Percentiles rank a stretch among this genome's conserved stretches.
phyloP scores from a whole-genome alignment of 2,797 vertebrate genomes.

The Tangara arthus region DNA sequence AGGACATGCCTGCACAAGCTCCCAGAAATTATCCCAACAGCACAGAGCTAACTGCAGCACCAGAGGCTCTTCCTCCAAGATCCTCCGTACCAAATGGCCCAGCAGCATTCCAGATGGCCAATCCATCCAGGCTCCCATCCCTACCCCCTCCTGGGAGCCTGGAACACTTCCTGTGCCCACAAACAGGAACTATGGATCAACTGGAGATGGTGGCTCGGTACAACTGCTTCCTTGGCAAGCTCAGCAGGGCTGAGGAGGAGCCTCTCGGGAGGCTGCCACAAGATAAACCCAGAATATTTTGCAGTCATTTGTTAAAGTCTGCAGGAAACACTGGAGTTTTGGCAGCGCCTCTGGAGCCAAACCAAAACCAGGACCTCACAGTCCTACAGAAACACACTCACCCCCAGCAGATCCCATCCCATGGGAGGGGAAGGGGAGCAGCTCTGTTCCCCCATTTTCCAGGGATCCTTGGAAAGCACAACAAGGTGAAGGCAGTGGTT shows the following conservation, averaged over 20 bases:
- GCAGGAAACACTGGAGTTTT: background rate
- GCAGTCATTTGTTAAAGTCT: background rate
- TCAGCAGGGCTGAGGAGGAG: background rate
- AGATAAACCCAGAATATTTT: background rate
- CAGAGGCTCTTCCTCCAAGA: background rate
- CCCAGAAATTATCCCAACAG: background rate
- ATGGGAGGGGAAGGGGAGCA: rapidly evolving
- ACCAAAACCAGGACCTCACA: background rate
- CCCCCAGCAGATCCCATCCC: background rate
- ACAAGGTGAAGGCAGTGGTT: background rate
- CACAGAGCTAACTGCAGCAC: background rate
- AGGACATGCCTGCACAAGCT: background rate
- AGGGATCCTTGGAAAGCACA: background rate
- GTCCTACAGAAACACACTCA: background rate
- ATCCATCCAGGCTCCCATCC: background rate
- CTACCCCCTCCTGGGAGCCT: background rate
- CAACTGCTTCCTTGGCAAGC: background rate
- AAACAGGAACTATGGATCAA: background rate
- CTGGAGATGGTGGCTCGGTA: background rate
- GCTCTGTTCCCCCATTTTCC: background rate
- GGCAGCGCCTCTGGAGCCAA: background rate
- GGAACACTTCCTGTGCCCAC: background rate
- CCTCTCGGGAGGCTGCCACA: background rate
- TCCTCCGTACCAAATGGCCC: background rate
- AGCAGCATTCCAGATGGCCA: background rate